Conservation (phyloP, 2,888 invertebrate genomes). For the Yponomeuta malinellus region DNA sequence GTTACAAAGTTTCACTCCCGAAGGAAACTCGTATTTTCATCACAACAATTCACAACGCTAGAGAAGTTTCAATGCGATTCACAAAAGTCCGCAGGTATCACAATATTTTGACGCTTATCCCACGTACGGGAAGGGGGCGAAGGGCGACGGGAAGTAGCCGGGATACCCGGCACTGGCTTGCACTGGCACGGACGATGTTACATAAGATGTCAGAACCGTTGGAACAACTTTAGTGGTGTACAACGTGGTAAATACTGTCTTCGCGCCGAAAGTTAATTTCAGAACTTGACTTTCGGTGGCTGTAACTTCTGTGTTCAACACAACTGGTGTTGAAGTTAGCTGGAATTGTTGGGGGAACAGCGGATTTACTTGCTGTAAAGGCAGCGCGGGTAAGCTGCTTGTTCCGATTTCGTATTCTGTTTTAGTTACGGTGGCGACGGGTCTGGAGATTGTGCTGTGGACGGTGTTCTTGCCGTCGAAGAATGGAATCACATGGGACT, state of each 20-base stretch:
- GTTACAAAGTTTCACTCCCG: conserved; percentile 41
- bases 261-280: conserved; percentile 93
- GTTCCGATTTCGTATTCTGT: conserved; percentile 87
- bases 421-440: conserved; percentile 85
- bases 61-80: conserved; percentile 19
- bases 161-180: conserved; percentile 83
- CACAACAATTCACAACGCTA: conserved; percentile 46
- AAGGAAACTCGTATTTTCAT: conserved; percentile 35
- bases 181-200: conserved; percentile 86
- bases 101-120: conserved; percentile 64
- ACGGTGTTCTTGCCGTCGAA: conserved; percentile 84
- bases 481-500: conserved; percentile 87
- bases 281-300: conserved; percentile 88
- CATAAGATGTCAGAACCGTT: conserved; percentile 87
- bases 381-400: conserved; percentile 79
- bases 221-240: conserved; percentile 89
- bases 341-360: conserved; percentile 81
- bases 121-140: conserved; percentile 84
- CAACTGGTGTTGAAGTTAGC: conserved; percentile 86
- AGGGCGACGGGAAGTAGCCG: conserved; percentile 86
- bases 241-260: conserved; percentile 90
- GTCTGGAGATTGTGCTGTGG: conserved; percentile 86
- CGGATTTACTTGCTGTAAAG: conserved; percentile 75
- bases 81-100: conserved; percentile 14
- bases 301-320: conserved; percentile 86